A percentile compares a stretch with the other conserved stretches of the same genome.
phyloP scores from a whole-genome alignment of 2,888 invertebrate genomes.

The Hydroisotoma schaefferi region DNA sequence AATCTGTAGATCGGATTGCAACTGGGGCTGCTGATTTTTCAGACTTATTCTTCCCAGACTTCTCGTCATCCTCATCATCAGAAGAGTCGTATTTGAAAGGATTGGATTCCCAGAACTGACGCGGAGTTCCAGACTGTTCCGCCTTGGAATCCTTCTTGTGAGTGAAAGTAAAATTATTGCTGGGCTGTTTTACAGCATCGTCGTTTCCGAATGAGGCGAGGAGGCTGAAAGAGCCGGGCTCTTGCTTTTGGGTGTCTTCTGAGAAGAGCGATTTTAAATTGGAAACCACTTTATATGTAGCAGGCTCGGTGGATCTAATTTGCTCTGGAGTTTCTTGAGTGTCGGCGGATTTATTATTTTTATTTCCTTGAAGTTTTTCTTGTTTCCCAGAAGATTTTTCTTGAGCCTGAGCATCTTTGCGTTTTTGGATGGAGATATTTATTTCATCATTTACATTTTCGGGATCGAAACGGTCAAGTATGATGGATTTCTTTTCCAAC shows the following conservation, averaged over 20 bases:
- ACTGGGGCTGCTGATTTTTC: slow-evolving; percentile 1
- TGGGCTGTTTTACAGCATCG: too few species aligned
- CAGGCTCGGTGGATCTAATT: slow-evolving; percentile 21
- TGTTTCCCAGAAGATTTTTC: not conserved
- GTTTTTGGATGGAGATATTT: not conserved
- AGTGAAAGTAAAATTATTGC: not conserved
- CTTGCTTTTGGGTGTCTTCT: not conserved
- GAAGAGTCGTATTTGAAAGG: slow-evolving; percentile 47
- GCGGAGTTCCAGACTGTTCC: slow-evolving; percentile 7
- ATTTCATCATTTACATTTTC: slow-evolving; percentile 2
- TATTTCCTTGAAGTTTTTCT: slow-evolving; percentile 7
- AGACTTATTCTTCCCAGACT: slow-evolving; percentile 7
- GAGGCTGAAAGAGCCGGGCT: slow-evolving; percentile 34
- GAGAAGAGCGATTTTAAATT: slow-evolving; percentile 42
- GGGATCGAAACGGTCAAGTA: too few species aligned
- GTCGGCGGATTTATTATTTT: not conserved
- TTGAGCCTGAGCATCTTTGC: not conserved
- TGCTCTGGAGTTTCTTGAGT: not conserved
- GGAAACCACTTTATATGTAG: slow-evolving; percentile 38
- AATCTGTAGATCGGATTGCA: slow-evolving; percentile 12
- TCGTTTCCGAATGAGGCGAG: slow-evolving; percentile 35
- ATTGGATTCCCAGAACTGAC: slow-evolving; percentile 42
- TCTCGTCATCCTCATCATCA: slow-evolving; percentile 36
- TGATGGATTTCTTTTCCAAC: too few species aligned
- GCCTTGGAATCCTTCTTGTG: slow-evolving; percentile 3